Evolutionary conservation across 1,140 invertebrate species (phyloP), one percentile per base, ranked within the genome.

Genomic region (Rhagoletis zephyria): DNA sequence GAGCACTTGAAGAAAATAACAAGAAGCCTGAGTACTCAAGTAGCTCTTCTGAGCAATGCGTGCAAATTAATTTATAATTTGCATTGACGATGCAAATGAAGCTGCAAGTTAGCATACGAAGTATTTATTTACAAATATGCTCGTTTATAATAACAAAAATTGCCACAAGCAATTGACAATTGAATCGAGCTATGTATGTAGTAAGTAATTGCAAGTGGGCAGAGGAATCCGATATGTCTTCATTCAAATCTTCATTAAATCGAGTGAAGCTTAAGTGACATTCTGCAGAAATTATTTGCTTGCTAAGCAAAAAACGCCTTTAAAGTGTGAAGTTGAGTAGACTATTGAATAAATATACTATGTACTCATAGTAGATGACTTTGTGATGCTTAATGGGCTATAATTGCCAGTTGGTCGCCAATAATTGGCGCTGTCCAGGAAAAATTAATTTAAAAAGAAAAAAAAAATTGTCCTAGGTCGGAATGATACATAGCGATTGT

Each of bases 11-110:
- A 48, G 74, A 59, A 48, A 1, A 2, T 42, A 1, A 6, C n/a
- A 56, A 81, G 74, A 51, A 81, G 56, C 10, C 30, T 1, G 30
- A 4, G 45, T 56, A 81, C 74, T 30, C 48, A 81, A 56, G 48
- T 1, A 81, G 48, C n/a, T 48, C 74, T 81, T 81, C 51, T 10
- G 2, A 2, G 48, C 74, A 10, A 56, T 81, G 74, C n/a, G 45
- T 19, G 48, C 19, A 81, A 81, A 81, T 81, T 51, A 81, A 81
- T 81, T 81, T 56, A 81, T 81, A 56, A 81, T 81, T 81, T 56
- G 10, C 48, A 30, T 56, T 81, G 74, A 30, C 51, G 74, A 48
- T 81, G 74, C 19, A 81, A 59, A 30, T 59, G 42, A 56, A 59
- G 74, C 30, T 30, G 14, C 14, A 48, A 0, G 1, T 5, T 51